phyloP scores from a whole-genome alignment of 1,140 invertebrate genomes.

The Cherax quadricarinatus region DNA sequence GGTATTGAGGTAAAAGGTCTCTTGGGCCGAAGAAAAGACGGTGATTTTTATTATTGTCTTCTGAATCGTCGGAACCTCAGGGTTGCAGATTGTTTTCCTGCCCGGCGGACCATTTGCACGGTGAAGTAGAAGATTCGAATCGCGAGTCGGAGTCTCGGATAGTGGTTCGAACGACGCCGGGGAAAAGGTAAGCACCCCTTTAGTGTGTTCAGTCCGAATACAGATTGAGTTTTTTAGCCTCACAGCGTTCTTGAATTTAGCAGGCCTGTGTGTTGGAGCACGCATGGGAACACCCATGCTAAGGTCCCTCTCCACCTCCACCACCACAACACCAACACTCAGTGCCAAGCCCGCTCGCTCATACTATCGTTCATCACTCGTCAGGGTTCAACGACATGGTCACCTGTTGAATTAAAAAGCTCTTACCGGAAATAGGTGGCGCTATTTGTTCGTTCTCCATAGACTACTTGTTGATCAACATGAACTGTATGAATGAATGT shows the following conservation, averaged over 20 bases:
- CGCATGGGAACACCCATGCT: background rate
- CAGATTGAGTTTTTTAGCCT: background rate
- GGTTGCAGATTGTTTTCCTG: background rate
- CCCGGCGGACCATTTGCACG: background rate
- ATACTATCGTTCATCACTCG: background rate
- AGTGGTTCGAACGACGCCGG: background rate
- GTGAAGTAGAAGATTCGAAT: slow-evolving; percentile 6
- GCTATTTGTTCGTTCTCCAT: background rate
- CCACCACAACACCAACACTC: background rate
- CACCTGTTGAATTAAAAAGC: background rate
- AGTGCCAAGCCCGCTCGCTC: background rate
- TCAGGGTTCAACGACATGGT: background rate
- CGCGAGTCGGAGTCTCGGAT: background rate
- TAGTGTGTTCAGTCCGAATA: background rate
- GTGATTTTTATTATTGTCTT: slow-evolving; percentile 9
- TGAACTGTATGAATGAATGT: too few species aligned
- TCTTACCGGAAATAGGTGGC: background rate
- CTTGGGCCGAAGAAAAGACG: background rate
- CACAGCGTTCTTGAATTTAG: background rate
- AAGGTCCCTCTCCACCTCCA: background rate
- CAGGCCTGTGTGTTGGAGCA: background rate
- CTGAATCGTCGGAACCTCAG: background rate
- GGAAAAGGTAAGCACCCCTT: background rate
- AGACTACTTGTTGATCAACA: too few species aligned
- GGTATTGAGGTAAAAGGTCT: background rate